These are phyloP conservation scores for Salpingus planirostris DNA, from an alignment of 2,888 invertebrate species.

Conservation along the genomic window DNA sequence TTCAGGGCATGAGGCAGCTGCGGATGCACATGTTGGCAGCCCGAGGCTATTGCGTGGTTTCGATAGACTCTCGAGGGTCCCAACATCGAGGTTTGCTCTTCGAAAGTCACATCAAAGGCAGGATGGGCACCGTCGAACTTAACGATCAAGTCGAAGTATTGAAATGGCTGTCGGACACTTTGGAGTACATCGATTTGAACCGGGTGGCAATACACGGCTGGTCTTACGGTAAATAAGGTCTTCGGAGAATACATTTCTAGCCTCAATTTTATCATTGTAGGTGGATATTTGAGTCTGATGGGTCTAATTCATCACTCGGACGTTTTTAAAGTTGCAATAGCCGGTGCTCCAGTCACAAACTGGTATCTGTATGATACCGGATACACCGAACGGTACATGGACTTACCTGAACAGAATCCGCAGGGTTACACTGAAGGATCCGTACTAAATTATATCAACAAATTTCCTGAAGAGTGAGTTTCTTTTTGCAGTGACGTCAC, in stretches of 20 bases:
- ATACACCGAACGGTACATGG: conserved; percentile 98
- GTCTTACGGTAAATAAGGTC: conserved; percentile 90
- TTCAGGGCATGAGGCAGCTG: conserved; percentile 78
- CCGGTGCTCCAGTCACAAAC: conserved; percentile 95
- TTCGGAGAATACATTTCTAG: too few species aligned
- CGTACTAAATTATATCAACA: conserved; percentile 73
- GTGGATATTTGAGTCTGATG: conserved; percentile 91
- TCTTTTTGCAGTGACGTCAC: too few species aligned
- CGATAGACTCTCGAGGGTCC: conserved; percentile 93
- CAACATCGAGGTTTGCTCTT: conserved; percentile 86
- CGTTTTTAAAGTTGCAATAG: conserved; percentile 90
- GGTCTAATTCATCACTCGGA: conserved; percentile 88
- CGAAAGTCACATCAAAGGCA: conserved; percentile 80
- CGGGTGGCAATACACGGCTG: conserved; percentile 95
- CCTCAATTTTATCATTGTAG: too few species aligned
- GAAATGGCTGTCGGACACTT: conserved; percentile 71
- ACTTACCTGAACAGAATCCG: conserved; percentile 65
- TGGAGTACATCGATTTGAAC: conserved; percentile 83
- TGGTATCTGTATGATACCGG: conserved; percentile 98
- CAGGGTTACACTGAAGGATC: conserved; percentile 77
- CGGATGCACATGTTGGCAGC: conserved; percentile 92
- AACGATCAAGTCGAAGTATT: conserved; percentile 90
- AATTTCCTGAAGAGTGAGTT: conserved; percentile 85
- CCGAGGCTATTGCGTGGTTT: conserved; percentile 91
- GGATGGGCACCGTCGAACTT: conserved; percentile 91